Base-by-base conservation (phyloP, 2,888 invertebrate species). In the Hemicrepidius hirtus region DNA sequence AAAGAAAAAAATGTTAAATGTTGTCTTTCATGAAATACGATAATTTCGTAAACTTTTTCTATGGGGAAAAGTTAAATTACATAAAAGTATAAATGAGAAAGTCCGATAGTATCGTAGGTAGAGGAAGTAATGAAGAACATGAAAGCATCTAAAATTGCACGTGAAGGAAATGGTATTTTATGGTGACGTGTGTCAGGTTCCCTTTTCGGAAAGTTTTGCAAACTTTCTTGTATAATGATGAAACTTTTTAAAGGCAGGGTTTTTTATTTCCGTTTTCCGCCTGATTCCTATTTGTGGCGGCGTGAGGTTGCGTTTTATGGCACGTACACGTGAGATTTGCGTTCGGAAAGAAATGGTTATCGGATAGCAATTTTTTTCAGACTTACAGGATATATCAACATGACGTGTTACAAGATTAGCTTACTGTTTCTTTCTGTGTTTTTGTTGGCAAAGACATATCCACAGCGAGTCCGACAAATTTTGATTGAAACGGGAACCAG, bases 211-310 rank as follows among this genome's bases (percentile, higher is more conserved):
- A 67, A 55, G 32, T 67, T 72, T 41, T 4, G 44, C 60, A 28
- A 64, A 64, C 64, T 67, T 71, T 62, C 41, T 49, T 44, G 66
- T 62, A 55, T 62, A 64, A 64, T 50, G 64, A 72, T 59, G 64
- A 68, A 72, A 68, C 63, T 68, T 72, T 72, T 72, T 72, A 63
- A 67, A 68, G 46, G 68, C 49, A n/a, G 60, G 71, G 55, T 67
- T 64, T 72, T 72, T 72, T 72, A 72, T 72, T 72, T 72, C 59
- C 68, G 53, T 68, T 68, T 68, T 64, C 55, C 44, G 55, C 35
- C 55, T 49, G 67, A 67, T 66, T 71, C 66, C 66, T 67, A 71
- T 71, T 71, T 71, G 71, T 62, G 71, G 71, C 41, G 59, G 67
- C 66, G 57, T 32, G 68, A 63, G 69, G 72, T 63, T 55, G 53